phyloP scores from a whole-genome alignment of 2,888 invertebrate genomes.

The Pseudoips prasinana region DNA sequence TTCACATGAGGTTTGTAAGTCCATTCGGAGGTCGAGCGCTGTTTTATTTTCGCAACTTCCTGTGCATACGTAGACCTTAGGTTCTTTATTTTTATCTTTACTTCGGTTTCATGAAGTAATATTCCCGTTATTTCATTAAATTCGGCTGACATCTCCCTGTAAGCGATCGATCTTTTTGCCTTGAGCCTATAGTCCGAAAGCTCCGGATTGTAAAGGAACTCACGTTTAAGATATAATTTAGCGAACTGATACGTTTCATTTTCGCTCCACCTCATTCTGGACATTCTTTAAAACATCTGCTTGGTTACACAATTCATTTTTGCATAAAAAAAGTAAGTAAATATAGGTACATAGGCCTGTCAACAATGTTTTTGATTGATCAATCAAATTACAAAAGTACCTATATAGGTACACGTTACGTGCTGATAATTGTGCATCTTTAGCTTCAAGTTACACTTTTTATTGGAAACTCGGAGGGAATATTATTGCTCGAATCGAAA shows the following conservation, averaged over 20 bases:
- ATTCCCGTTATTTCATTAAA: conserved; percentile 54
- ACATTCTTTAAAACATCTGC: background rate
- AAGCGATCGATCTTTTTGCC: conserved; percentile 52
- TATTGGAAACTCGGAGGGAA: no score
- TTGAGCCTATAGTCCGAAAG: conserved; percentile 58
- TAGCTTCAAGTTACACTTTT: no score
- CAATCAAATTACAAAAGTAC: no score
- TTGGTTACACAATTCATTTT: conserved; percentile 6
- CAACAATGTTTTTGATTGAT: background rate
- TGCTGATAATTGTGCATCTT: no score
- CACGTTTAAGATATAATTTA: conserved; percentile 63
- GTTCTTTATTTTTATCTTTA: conserved; percentile 57
- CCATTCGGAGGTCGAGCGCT: conserved; percentile 42
- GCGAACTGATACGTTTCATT: conserved; percentile 68
- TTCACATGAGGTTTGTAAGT: conserved; percentile 52
- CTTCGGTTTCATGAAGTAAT: conserved; percentile 44
- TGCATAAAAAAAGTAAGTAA: no score
- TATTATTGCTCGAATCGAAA: no score
- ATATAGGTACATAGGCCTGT: no score
- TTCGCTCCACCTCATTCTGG: conserved; percentile 67
- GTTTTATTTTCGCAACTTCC: conserved; percentile 55
- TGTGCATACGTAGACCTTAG: conserved; percentile 59
- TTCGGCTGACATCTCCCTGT: conserved; percentile 46
- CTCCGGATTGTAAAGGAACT: conserved; percentile 66
- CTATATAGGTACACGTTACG: no score